Percentiles rank a stretch among this genome's conserved stretches.
These are phyloP conservation scores for Adineta ricciae DNA, from an alignment of 2,888 invertebrate genomes.

Conservation along the genomic window DNA sequence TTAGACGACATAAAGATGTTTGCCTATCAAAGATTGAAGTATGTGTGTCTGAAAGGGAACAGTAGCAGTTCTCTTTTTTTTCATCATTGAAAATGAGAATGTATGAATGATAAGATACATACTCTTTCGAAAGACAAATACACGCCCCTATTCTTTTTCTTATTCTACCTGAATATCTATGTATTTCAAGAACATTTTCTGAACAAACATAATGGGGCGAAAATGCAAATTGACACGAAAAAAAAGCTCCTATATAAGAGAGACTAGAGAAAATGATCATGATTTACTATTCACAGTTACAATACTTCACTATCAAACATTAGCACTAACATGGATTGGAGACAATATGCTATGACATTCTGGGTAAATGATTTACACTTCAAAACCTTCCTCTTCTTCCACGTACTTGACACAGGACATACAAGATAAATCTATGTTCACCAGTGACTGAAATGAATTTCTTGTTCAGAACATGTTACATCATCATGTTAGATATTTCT, in stretches of 20 bases:
- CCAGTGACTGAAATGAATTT: too few species aligned
- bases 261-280: background rate
- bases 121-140: constrained; percentile 9
- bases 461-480: too few species aligned
- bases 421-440: too few species aligned
- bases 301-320: background rate
- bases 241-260: background rate
- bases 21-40: constrained; percentile 15
- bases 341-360: constrained; percentile 6
- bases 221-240: constrained; percentile 22
- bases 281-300: background rate
- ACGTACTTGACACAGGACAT: too few species aligned
- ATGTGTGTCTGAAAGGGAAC: background rate
- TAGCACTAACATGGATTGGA: background rate
- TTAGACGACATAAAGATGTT: constrained; percentile 3
- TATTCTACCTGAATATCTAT: background rate
- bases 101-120: constrained; percentile 9
- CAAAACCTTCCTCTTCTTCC: too few species aligned
- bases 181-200: constrained; percentile 16
- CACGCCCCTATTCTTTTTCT: background rate
- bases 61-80: background rate
- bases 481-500: too few species aligned
- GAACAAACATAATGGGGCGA: constrained; percentile 19
- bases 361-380: background rate
- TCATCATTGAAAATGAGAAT: constrained; percentile 15